Conservation (phyloP, 2,888 invertebrate genomes). For the Trilocha varians region DNA sequence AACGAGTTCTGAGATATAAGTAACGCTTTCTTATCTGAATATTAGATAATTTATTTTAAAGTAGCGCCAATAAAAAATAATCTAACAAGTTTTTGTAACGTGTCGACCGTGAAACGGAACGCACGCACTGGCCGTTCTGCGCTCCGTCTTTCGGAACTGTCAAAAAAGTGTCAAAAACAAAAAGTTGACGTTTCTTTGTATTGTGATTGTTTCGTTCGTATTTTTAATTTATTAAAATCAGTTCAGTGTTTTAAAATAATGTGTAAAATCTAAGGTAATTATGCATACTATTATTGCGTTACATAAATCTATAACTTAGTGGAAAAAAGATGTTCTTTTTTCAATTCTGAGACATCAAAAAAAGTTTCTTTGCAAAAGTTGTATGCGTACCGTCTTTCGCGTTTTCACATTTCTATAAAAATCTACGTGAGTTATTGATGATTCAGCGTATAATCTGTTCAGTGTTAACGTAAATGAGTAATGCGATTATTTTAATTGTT, state of each 20-base stretch:
- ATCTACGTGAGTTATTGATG: slow-evolving; percentile 12
- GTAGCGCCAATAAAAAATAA: background rate
- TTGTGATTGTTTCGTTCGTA: slow-evolving; percentile 29
- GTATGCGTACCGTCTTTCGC: too few species aligned
- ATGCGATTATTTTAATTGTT: slow-evolving; percentile 19
- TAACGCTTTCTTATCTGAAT: slow-evolving; percentile 16
- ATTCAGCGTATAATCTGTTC: slow-evolving; percentile 22
- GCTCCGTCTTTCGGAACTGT: slow-evolving; percentile 10
- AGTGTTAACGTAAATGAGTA: slow-evolving; percentile 17
- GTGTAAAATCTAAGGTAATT: background rate
- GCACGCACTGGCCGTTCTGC: slow-evolving; percentile 37
- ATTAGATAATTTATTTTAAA: slow-evolving; percentile 6
- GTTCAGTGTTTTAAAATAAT: background rate
- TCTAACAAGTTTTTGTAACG: slow-evolving; percentile 11
- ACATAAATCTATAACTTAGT: too few species aligned
- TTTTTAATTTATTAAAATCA: slow-evolving; percentile 4
- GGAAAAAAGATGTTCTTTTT: background rate
- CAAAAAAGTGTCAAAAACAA: slow-evolving; percentile 32
- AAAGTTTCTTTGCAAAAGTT: background rate
- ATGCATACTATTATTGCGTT: background rate
- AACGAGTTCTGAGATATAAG: slow-evolving; percentile 23
- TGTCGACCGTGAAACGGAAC: slow-evolving; percentile 59
- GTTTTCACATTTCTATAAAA: background rate
- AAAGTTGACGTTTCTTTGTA: slow-evolving; percentile 57
- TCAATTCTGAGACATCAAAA: background rate